Conservation (phyloP, 1,140 invertebrate species). For the Argopecten irradians region DNA sequence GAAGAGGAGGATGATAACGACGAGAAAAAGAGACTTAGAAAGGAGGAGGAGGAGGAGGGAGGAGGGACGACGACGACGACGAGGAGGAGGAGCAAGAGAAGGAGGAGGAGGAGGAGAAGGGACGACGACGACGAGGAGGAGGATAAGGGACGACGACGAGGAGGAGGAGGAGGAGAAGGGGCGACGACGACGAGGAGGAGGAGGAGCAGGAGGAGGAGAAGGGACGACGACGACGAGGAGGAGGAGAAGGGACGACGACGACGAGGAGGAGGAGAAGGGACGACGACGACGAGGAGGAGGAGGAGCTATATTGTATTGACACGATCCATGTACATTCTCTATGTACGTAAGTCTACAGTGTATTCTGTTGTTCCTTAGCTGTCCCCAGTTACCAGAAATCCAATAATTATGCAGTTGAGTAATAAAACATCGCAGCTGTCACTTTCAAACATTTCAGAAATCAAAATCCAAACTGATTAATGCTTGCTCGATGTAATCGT, state of each 20-base stretch:
- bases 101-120: background rate
- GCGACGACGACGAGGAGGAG: background rate
- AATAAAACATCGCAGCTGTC: background rate
- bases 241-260: background rate
- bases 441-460: constrained; percentile 6
- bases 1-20: background rate
- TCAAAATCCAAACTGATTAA: constrained; percentile 17
- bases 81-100: background rate
- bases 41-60: background rate
- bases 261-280: background rate
- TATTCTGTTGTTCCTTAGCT: no score
- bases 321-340: no score
- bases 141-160: background rate
- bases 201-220: background rate
- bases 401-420: background rate
- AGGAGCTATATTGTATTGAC: no score
- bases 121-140: background rate
- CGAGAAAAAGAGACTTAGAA: background rate
- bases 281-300: background rate
- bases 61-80: background rate
- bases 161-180: background rate
- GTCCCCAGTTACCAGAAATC: background rate
- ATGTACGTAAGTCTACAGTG: no score
- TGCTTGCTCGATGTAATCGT: background rate
- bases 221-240: background rate